Evolutionary conservation across 2,888 invertebrate species (phyloP), one percentile per base, ranked within the genome.

Genomic region (Lasius fuliginosus): DNA sequence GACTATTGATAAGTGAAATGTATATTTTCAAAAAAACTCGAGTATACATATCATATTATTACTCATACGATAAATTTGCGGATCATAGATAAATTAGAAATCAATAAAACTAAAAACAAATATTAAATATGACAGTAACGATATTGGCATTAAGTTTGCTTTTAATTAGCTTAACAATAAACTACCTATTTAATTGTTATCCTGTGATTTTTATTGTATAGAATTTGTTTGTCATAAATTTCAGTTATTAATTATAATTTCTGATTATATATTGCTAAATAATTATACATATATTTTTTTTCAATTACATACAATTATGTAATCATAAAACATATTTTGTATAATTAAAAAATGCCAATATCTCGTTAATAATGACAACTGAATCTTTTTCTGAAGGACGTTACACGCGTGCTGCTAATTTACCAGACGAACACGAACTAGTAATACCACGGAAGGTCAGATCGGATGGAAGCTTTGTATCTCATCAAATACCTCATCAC

Each of bases 401-500:
- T 83, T 75, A 82, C 27, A 84, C 82, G 23, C 87, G 88, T 40
- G 86, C 87, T 82, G 83, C 75, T 82, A 46, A 67, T 49, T 83
- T 88, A 27, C 62, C 68, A 6, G 85, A 84, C 64, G 92, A 92
- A 67, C 94, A 92, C 85, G 94, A 95, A 85, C 88, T 95, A 76
- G 92, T 95, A 33, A 89, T 94, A 23, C 95, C 95, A 11, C 90
- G 93, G 46, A 94, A 94, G 86, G 94, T 95, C 42, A 90, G 90
- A 23, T 89, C 91, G 82, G 91, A 92, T 33, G 95, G 95, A 64
- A 89, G 89, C 75, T 95, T 95, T 86, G 58, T 94, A 60, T 94
- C 95, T 6, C 93, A 95, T 87, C 91, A 88, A 60, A 90, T 95
- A 79, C 94, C 95, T 18, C 95, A 94, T 88, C 93, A 92, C 84